phyloP scores from a whole-genome alignment of 2,888 invertebrate genomes.

The Crepidodera aurea region DNA sequence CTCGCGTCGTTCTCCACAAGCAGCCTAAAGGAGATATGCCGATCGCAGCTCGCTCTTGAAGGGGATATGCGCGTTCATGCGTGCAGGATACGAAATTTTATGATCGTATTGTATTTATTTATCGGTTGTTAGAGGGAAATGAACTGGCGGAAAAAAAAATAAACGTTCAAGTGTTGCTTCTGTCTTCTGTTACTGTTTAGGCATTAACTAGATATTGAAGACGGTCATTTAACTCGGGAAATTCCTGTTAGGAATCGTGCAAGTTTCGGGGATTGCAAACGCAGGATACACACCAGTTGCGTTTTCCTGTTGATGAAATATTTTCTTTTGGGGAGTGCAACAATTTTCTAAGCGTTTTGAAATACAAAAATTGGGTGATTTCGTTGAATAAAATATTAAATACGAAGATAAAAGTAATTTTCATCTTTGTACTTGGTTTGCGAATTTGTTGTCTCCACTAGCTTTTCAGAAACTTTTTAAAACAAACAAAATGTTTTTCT shows the following conservation, averaged over 20 bases:
- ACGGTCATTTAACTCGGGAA: background rate
- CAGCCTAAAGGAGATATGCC: constrained; percentile 31
- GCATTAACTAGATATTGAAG: background rate
- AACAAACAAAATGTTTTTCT: no score
- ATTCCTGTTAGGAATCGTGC: background rate
- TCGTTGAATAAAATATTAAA: no score
- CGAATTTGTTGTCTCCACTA: no score
- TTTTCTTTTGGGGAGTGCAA: no score
- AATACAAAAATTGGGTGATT: no score
- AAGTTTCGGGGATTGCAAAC: no score
- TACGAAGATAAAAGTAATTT: no score
- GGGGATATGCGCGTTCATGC: constrained; percentile 25
- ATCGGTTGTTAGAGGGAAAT: constrained; percentile 34
- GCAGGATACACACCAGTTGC: background rate
- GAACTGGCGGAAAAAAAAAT: constrained; percentile 31
- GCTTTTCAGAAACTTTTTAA: no score
- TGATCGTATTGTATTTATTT: constrained; percentile 36
- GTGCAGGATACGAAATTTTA: constrained; percentile 36
- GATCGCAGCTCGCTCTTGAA: constrained; percentile 26
- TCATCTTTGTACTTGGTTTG: no score
- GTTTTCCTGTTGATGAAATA: background rate
- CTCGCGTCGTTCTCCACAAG: constrained; percentile 18
- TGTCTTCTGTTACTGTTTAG: constrained; percentile 1
- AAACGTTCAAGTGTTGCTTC: constrained; percentile 14
- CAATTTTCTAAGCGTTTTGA: no score